phyloP scores from a whole-genome alignment of 1,140 invertebrate genomes.

The Whitmania pigra region DNA sequence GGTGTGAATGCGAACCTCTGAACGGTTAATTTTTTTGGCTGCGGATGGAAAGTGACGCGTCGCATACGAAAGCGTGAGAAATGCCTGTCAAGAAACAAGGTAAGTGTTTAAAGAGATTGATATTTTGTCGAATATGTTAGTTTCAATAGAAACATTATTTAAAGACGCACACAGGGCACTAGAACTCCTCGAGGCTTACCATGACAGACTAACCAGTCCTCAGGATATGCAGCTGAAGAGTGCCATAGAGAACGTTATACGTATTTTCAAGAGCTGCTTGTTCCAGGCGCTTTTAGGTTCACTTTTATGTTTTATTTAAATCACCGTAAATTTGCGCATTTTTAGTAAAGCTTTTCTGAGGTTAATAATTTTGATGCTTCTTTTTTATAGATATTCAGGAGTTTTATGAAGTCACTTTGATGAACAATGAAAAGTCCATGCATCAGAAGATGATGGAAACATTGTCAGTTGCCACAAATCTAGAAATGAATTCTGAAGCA shows the following conservation, averaged over 20 bases:
- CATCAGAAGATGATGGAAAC: slow-evolving; percentile 15
- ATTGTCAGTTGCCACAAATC: slow-evolving; percentile 8
- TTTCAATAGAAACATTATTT: neutral
- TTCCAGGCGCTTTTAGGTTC: slow-evolving; percentile 19
- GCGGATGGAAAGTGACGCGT: neutral
- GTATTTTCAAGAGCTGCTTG: slow-evolving; percentile 19
- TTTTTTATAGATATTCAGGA: slow-evolving; percentile 14
- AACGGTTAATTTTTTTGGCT: neutral
- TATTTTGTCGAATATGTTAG: neutral
- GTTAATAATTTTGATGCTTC: neutral
- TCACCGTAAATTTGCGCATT: too few species aligned
- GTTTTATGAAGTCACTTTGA: slow-evolving; percentile 16
- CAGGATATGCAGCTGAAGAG: slow-evolving; percentile 7
- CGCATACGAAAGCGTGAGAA: slow-evolving; percentile 2
- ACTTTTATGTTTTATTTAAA: too few species aligned
- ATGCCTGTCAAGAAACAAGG: slow-evolving; percentile 5
- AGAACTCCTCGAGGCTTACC: slow-evolving; percentile 17
- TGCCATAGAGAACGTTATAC: slow-evolving; percentile 20
- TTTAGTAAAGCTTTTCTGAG: neutral
- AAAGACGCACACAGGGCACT: slow-evolving; percentile 16
- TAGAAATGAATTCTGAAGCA: slow-evolving; percentile 8
- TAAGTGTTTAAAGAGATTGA: neutral
- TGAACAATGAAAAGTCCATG: slow-evolving; percentile 10
- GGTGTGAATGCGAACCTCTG: neutral
- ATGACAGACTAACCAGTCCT: neutral